Evolutionary conservation across 2,888 invertebrate genomes (phyloP).

Genomic region (Stomorhina lunata): DNA sequence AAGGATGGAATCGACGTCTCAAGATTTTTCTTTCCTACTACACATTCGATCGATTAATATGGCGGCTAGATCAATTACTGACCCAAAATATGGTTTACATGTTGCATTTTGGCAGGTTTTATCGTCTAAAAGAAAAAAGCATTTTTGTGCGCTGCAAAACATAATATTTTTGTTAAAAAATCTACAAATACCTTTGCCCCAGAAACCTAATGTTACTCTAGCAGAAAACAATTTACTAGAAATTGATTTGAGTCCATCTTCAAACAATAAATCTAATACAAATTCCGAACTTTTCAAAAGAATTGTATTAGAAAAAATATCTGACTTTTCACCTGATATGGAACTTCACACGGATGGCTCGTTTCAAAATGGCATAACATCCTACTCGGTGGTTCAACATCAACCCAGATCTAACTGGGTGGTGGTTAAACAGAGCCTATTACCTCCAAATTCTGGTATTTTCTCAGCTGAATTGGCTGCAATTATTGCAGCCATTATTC

Average conservation of each 20-base stretch:
- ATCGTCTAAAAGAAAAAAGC: not conserved
- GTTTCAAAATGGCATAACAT: not conserved
- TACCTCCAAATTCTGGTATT: not conserved
- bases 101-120: not conserved
- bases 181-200: not conserved
- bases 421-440: not conserved
- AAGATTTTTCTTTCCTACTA: not conserved
- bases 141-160: not conserved
- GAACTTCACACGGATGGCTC: not conserved
- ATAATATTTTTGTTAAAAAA: not conserved
- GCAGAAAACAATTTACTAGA: not conserved
- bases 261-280: not conserved
- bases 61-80: slow-evolving; percentile 3
- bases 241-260: not conserved
- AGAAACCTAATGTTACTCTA: not conserved
- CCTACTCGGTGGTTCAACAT: not conserved
- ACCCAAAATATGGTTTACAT: not conserved
- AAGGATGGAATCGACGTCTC: not conserved
- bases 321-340: not conserved
- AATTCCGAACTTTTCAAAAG: not conserved
- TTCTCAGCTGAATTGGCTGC: not conserved
- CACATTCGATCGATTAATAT: not conserved
- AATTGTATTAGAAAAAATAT: not conserved
- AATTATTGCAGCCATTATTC: not conserved
- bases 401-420: not conserved